These are phyloP conservation scores for Volucella inflata DNA, from an alignment of 2,888 invertebrate species.

Conservation along the genomic window DNA sequence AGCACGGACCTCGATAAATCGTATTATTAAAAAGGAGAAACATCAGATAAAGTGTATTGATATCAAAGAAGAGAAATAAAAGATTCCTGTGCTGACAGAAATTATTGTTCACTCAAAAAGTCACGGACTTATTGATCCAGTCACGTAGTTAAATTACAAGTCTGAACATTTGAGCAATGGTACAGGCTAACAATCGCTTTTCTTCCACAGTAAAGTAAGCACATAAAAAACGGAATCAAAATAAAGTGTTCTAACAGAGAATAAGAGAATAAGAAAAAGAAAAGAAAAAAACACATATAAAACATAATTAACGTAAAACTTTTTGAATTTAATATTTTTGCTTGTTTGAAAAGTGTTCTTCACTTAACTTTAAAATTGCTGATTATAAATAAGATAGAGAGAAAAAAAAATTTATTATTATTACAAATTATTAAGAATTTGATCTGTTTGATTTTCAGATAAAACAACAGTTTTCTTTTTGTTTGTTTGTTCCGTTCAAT, in stretches of 20 bases:
- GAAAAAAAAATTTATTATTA: constrained; percentile 8
- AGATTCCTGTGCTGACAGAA: too few relatives aligned
- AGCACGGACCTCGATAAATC: too few relatives aligned
- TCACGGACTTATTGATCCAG: too few relatives aligned
- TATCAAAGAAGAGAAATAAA: too few relatives aligned
- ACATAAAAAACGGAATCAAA: neutral
- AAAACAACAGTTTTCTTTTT: constrained; percentile 10
- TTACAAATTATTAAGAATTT: constrained; percentile 29
- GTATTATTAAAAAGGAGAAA: too few relatives aligned
- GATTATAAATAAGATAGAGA: constrained; percentile 49
- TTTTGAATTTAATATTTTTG: constrained; percentile 67
- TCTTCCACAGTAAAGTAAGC: neutral
- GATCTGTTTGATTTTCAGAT: constrained; percentile 16
- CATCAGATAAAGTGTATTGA: too few relatives aligned
- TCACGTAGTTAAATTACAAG: too few relatives aligned
- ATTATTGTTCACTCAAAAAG: too few relatives aligned
- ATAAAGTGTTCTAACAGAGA: neutral
- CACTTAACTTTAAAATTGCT: constrained; percentile 56
- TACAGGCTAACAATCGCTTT: too few relatives aligned
- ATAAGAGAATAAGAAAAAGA: constrained; percentile 23
- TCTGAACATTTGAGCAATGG: too few relatives aligned
- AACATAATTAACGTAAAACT: constrained; percentile 50
- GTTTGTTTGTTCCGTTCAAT: constrained; percentile 18
- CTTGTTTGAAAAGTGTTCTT: constrained; percentile 14
- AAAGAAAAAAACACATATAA: constrained; percentile 50